Percentiles rank a stretch among this genome's conserved stretches.
These are phyloP conservation scores for Tragelaphus buxtoni DNA, from an alignment of 2,113 vertebrate genomes.

Conservation along the genomic window DNA sequence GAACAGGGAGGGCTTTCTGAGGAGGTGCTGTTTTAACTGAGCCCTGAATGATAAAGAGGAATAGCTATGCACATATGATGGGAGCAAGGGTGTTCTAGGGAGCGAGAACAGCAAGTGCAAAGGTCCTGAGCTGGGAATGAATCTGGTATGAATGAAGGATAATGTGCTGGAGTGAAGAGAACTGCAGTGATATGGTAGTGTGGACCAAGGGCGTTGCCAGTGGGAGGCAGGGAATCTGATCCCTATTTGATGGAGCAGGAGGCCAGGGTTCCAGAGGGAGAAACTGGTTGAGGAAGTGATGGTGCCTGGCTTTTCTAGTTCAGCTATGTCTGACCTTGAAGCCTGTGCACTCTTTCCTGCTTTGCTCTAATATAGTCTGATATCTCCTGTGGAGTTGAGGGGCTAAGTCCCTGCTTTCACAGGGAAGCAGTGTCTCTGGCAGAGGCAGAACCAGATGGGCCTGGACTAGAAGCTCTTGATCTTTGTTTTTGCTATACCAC, in stretches of 20 bases:
- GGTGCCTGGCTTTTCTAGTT: neutral
- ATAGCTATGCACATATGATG: neutral
- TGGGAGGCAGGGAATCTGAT: neutral
- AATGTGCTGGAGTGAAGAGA: slow-evolving; percentile 19
- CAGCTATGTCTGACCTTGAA: slow-evolving; percentile 41
- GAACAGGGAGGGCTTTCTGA: neutral
- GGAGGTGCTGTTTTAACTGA: neutral
- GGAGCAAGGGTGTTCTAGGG: neutral
- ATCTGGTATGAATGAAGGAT: slow-evolving; percentile 15
- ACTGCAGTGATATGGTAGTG: neutral
- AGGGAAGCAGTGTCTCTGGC: neutral
- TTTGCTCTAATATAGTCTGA: slow-evolving; percentile 9
- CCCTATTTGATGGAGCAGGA: neutral
- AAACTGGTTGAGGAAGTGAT: slow-evolving; percentile 42
- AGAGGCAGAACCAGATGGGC: neutral
- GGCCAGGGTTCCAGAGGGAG: slow-evolving; percentile 10
- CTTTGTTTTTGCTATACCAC: neutral
- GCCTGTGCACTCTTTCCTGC: neutral
- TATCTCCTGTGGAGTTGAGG: neutral
- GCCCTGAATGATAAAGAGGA: neutral
- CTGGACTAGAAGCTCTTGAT: neutral
- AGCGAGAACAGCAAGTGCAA: neutral
- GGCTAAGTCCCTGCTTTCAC: neutral
- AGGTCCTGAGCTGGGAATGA: slow-evolving; percentile 11
- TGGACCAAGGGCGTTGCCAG: neutral